Evolutionary conservation across 2,888 invertebrate species (phyloP).

Genomic region (Troilus luridus): DNA sequence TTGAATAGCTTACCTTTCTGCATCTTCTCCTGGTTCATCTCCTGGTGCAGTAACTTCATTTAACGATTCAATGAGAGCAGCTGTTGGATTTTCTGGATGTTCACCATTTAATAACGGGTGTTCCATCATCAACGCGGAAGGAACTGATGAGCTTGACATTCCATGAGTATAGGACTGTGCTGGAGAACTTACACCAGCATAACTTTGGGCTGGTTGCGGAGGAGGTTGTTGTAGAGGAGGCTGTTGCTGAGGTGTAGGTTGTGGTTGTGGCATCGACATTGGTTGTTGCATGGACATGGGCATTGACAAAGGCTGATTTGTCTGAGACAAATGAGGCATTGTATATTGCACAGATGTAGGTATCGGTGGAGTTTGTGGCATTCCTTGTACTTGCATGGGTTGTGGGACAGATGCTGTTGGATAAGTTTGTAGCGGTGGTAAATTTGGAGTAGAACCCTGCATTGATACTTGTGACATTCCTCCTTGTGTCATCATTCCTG

Average conservation of each 20-base stretch:
- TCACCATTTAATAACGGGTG: slow-evolving; percentile 53
- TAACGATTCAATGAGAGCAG: slow-evolving; percentile 69
- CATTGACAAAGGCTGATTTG: slow-evolving; percentile 58
- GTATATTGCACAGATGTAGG: slow-evolving; percentile 61
- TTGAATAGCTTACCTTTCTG: slow-evolving; percentile 69
- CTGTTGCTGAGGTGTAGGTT: slow-evolving; percentile 60
- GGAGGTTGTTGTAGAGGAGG: slow-evolving; percentile 57
- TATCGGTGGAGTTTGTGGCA: slow-evolving; percentile 63
- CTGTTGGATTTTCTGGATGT: slow-evolving; percentile 62
- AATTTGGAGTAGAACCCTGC: slow-evolving; percentile 59
- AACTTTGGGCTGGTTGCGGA: slow-evolving; percentile 60
- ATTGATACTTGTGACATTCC: slow-evolving; percentile 61
- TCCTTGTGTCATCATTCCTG: slow-evolving; percentile 61
- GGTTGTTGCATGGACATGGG: slow-evolving; percentile 60
- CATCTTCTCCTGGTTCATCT: slow-evolving; percentile 70
- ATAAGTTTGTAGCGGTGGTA: slow-evolving; percentile 62
- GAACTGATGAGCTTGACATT: slow-evolving; percentile 59
- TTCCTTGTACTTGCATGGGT: slow-evolving; percentile 60
- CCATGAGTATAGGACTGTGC: slow-evolving; percentile 58
- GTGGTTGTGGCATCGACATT: slow-evolving; percentile 60
- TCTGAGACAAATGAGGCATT: slow-evolving; percentile 61
- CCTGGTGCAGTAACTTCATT: slow-evolving; percentile 69
- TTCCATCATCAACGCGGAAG: slow-evolving; percentile 61
- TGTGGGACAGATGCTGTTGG: slow-evolving; percentile 58
- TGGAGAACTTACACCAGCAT: slow-evolving; percentile 58